These are phyloP conservation scores for Procavia capensis DNA, from an alignment of 2,113 vertebrate genomes.

Conservation along the genomic window DNA sequence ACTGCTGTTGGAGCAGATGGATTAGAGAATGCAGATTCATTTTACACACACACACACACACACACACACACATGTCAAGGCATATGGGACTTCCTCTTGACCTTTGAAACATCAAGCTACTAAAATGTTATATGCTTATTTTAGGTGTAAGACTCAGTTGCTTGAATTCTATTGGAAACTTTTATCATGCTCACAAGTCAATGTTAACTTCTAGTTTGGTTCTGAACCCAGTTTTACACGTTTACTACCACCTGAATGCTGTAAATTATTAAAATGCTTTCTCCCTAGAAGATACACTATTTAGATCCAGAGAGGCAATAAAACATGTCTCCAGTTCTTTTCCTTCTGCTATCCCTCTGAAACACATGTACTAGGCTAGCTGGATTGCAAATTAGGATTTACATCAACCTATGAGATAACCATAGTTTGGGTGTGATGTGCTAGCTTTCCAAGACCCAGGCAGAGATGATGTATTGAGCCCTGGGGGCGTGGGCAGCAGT, in stretches of 20 bases:
- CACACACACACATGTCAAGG: neutral
- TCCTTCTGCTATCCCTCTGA: neutral
- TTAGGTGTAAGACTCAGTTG: neutral
- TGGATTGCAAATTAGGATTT: neutral
- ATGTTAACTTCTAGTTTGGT: conserved; percentile 41
- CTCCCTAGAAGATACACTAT: neutral
- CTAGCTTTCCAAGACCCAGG: neutral
- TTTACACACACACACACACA: neutral
- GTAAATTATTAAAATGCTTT: neutral
- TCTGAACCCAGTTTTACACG: neutral
- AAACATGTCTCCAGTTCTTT: neutral
- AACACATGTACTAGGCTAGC: neutral
- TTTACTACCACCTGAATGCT: neutral
- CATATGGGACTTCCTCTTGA: neutral
- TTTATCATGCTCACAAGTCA: neutral
- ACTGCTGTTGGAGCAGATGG: neutral
- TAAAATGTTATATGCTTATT: neutral
- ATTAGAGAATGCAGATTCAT: neutral
- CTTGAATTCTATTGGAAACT: conserved; percentile 17
- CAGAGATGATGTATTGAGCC: neutral
- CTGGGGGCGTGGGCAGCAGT: neutral
- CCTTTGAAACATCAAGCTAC: conserved; percentile 7
- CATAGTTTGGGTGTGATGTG: neutral
- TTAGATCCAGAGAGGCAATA: neutral
- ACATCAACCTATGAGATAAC: neutral